A percentile compares a stretch with the other conserved stretches of the same genome.
phyloP scores from a whole-genome alignment of 2,113 vertebrate species.

The Cichladusa arquata region DNA sequence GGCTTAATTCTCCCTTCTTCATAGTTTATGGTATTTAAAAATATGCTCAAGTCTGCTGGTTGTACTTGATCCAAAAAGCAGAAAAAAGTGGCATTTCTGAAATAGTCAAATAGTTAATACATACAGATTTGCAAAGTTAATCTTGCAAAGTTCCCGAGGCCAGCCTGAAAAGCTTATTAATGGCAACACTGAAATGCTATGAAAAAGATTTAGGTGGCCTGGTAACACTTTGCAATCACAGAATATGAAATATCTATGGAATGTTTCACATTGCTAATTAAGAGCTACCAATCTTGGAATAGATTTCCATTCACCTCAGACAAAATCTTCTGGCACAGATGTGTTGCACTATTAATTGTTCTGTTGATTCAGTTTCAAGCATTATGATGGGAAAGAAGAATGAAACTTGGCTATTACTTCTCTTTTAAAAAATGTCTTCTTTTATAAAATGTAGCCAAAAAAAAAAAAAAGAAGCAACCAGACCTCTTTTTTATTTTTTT shows the following conservation, averaged over 20 bases:
- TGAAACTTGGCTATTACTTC: slow-evolving; percentile 3
- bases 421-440: slow-evolving; percentile 22
- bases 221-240: neutral
- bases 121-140: slow-evolving; percentile 39
- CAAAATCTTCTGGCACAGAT: slow-evolving; percentile 3
- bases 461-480: neutral
- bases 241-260: neutral
- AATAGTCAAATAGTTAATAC: slow-evolving; percentile 38
- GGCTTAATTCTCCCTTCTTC: neutral
- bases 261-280: neutral
- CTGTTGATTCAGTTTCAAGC: slow-evolving; percentile 26
- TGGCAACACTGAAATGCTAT: neutral
- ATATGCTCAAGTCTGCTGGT: slow-evolving; percentile 16
- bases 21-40: slow-evolving; percentile 39
- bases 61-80: slow-evolving; percentile 32
- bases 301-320: neutral
- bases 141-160: slow-evolving; percentile 39
- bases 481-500: neutral
- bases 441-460: neutral
- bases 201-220: neutral
- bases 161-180: slow-evolving; percentile 20
- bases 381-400: slow-evolving; percentile 9
- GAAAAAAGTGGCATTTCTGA: slow-evolving; percentile 2
- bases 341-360: slow-evolving; percentile 36
- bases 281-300: neutral